Conservation (phyloP, 2,113 vertebrate species). For the Myrmecobius fasciatus region DNA sequence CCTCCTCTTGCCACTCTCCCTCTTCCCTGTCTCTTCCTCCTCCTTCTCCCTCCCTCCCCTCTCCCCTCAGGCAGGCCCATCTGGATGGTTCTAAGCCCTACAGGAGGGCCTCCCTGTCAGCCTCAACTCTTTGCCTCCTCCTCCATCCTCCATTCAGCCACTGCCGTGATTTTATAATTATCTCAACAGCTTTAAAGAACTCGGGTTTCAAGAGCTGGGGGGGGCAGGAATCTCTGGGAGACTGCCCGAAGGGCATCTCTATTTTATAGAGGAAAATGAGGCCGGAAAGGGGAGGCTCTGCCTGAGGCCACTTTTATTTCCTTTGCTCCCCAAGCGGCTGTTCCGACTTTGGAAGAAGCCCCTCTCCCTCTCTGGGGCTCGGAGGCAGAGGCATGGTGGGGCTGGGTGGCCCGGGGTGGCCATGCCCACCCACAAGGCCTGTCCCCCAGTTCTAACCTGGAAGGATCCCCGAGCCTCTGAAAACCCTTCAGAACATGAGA, state of each 20-base stretch:
- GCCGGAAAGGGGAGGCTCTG: not conserved
- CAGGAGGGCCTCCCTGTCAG: no score
- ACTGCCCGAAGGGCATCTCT: not conserved
- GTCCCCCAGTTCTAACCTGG: no score
- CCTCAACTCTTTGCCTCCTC: no score
- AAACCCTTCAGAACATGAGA: no score
- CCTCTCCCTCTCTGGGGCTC: not conserved
- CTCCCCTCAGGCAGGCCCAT: not conserved
- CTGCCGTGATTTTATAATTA: not conserved
- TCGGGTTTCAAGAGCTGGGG: no score
- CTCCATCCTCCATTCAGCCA: not conserved
- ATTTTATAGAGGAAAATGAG: not conserved
- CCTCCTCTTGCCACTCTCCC: not conserved
- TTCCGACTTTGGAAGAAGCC: not conserved
- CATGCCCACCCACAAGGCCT: no score
- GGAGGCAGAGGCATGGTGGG: not conserved
- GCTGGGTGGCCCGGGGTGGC: not conserved
- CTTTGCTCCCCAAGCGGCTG: not conserved
- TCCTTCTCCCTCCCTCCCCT: not conserved
- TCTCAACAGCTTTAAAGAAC: not conserved
- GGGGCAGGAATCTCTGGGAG: not conserved
- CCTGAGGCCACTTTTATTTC: not conserved
- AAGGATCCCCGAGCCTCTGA: no score
- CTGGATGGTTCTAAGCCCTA: not conserved
- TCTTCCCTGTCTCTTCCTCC: not conserved